A percentile compares a stretch with the other conserved stretches of the same genome.
Conservation (phyloP, 2,797 vertebrate genomes). For the Rhinella marina region DNA sequence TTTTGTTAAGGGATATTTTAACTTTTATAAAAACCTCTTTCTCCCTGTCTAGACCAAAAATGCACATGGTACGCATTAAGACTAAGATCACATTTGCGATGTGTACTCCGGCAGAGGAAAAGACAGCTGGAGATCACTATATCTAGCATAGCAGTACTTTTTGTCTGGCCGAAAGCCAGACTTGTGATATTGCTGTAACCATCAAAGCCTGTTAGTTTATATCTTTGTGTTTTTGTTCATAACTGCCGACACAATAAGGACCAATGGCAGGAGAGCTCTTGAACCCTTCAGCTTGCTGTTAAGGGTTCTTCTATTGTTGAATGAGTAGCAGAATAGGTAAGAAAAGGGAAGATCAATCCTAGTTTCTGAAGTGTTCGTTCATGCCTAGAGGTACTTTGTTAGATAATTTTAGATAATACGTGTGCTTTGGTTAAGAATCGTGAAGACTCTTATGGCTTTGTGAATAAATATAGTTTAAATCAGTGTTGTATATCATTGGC, state of each 20-base stretch:
- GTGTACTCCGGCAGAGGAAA: too few relatives aligned
- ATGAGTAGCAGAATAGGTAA: constrained; percentile 22
- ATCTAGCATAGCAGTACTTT: too few relatives aligned
- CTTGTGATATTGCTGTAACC: neutral
- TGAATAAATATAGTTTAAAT: neutral
- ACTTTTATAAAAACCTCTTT: neutral
- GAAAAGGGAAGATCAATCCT: constrained; percentile 13
- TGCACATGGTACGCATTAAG: neutral
- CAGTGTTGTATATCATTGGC: neutral
- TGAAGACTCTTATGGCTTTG: neutral
- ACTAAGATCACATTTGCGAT: too few relatives aligned
- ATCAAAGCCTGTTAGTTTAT: neutral
- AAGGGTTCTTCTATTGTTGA: constrained; percentile 6
- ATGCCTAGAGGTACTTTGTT: neutral
- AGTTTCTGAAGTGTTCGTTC: constrained; percentile 14
- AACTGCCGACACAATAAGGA: constrained; percentile 20
- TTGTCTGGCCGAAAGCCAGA: too few relatives aligned
- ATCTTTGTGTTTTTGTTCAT: constrained; percentile 27
- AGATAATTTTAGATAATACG: neutral
- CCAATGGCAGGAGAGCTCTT: constrained; percentile 23
- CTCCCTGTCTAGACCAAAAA: neutral
- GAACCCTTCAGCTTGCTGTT: constrained; percentile 26
- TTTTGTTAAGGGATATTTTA: neutral
- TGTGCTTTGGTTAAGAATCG: neutral
- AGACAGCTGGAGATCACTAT: too few relatives aligned